A percentile compares a stretch with the other conserved stretches of the same genome.
Conservation (phyloP, 1,140 invertebrate species). For the silkworm (Bombyx mori) region ASM3026992v2 NC_085125.1:14648001-14648500, state of each 20-base stretch:
- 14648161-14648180: not conserved
- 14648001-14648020: not conserved
- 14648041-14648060: slow-evolving; percentile 47
- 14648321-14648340: slow-evolving; percentile 26
- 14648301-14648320: slow-evolving; percentile 55
- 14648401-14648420: slow-evolving; percentile 10
- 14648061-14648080: slow-evolving; percentile 1
- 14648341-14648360: not conserved
- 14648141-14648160: not conserved
- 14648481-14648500: slow-evolving; percentile 6
- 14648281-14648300: slow-evolving; percentile 76
- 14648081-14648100: slow-evolving; percentile 6
- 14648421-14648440: slow-evolving; percentile 2
- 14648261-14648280: slow-evolving; percentile 14
- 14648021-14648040: slow-evolving; percentile 51
- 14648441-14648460: slow-evolving; percentile 11
- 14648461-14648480: slow-evolving; percentile 10
- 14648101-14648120: slow-evolving; percentile 12
- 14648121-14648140: slow-evolving; percentile 10
- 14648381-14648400: slow-evolving; percentile 11
- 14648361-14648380: not conserved
- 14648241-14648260: no score
- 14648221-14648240: no score
- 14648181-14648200: slow-evolving; percentile 22
- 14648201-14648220: slow-evolving; percentile 52